A percentile compares a stretch with the other conserved stretches of the same genome.
Evolutionary conservation across 1,140 invertebrate species (phyloP).

Genomic region (Ganaspis sp.): DNA sequence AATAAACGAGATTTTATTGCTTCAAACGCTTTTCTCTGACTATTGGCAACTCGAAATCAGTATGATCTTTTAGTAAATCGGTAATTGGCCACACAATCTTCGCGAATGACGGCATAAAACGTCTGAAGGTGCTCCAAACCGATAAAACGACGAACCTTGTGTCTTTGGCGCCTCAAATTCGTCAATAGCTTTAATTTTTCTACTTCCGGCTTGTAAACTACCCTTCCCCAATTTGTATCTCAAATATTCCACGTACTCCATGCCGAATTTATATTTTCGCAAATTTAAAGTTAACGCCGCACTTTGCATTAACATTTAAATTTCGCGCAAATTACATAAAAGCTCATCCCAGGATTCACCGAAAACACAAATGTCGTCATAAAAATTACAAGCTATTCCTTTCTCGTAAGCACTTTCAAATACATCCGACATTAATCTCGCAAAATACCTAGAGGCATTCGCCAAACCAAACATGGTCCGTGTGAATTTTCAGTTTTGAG

Average conservation of each 20-base stretch:
- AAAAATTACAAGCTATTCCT: background rate
- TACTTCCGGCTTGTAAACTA: slow-evolving; percentile 51
- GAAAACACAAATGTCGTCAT: slow-evolving; percentile 38
- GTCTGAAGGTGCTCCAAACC: slow-evolving; percentile 72
- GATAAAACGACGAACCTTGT: slow-evolving; percentile 60
- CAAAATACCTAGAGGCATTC: slow-evolving; percentile 42
- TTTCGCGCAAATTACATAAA: slow-evolving; percentile 42
- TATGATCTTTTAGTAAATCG: slow-evolving; percentile 29
- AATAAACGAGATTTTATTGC: slow-evolving; percentile 27
- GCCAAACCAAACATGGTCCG: slow-evolving; percentile 42
- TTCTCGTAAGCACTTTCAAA: slow-evolving; percentile 1
- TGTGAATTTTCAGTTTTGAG: slow-evolving; percentile 38
- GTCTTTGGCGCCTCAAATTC: no score
- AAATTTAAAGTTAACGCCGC: slow-evolving; percentile 35
- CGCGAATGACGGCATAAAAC: slow-evolving; percentile 66
- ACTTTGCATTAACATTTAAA: slow-evolving; percentile 19
- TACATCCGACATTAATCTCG: slow-evolving; percentile 41
- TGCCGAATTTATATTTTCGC: slow-evolving; percentile 53
- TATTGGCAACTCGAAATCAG: background rate
- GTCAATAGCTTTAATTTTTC: no score
- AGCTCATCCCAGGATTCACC: slow-evolving; percentile 17
- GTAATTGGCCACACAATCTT: slow-evolving; percentile 54
- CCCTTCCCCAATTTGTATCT: slow-evolving; percentile 49
- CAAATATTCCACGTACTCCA: slow-evolving; percentile 56
- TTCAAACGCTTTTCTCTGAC: slow-evolving; percentile 32